Percentiles rank a stretch among this genome's conserved stretches.
Evolutionary conservation across 2,113 vertebrate genomes (phyloP).

Genomic region (Scortum barcoo): DNA sequence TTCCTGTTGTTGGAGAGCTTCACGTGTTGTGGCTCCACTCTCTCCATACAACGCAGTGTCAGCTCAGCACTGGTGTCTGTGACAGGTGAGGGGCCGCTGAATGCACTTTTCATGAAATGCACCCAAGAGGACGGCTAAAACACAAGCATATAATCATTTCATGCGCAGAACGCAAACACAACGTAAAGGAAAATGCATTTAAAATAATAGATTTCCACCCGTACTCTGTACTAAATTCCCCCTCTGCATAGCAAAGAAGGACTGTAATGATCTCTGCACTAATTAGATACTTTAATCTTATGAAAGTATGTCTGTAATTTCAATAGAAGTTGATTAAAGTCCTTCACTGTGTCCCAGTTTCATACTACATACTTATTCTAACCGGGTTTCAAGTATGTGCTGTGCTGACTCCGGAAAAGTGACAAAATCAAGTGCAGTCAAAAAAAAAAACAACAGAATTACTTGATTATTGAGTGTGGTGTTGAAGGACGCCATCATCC

Average conservation of each 20-base stretch:
- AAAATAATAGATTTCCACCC: neutral
- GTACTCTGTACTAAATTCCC: neutral
- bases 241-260: neutral
- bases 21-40: conserved; percentile 46
- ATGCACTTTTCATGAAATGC: conserved; percentile 25
- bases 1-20: conserved; percentile 67
- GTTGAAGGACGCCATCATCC: conserved; percentile 25
- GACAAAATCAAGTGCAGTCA: neutral
- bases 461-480: conserved; percentile 16
- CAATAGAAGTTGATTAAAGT: conserved; percentile 23
- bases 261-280: conserved; percentile 24
- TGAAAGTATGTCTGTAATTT: conserved; percentile 24
- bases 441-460: conserved; percentile 18
- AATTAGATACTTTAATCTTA: conserved; percentile 16
- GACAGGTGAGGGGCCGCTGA: conserved; percentile 71
- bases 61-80: conserved; percentile 66
- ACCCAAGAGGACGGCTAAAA: neutral
- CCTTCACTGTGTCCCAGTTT: conserved; percentile 21
- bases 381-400: neutral
- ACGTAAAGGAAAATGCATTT: neutral
- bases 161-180: neutral
- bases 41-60: conserved; percentile 45
- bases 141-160: neutral
- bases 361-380: neutral
- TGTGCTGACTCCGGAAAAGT: conserved; percentile 5